Percentiles rank a stretch among this genome's conserved stretches.
Evolutionary conservation across 2,113 vertebrate species (phyloP).

Genomic region (Bufo bufo): DNA sequence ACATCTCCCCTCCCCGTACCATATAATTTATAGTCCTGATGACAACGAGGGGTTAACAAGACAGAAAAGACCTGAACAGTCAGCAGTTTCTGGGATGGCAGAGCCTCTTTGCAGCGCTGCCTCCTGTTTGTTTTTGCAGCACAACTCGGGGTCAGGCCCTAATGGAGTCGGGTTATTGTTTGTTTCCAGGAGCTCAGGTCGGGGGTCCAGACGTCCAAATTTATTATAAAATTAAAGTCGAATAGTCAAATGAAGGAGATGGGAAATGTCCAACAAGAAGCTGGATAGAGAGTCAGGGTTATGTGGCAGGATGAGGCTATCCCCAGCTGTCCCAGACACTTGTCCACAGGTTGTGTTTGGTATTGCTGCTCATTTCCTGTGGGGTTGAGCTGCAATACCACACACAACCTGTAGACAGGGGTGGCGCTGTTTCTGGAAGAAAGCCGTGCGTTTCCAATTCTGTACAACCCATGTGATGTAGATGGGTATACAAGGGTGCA

Average conservation of each 20-base stretch:
- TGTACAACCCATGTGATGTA: too few species aligned
- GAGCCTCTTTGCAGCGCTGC: background rate
- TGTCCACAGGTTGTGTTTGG: background rate
- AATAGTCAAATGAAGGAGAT: too few species aligned
- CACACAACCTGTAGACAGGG: background rate
- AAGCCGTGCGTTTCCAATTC: background rate
- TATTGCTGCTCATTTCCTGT: background rate
- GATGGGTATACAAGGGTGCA: background rate
- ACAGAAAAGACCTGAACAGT: background rate
- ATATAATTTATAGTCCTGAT: background rate
- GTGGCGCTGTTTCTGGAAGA: background rate
- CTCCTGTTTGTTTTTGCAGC: conserved; percentile 8
- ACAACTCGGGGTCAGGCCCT: background rate
- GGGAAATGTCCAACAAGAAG: too few species aligned
- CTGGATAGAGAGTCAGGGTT: too few species aligned
- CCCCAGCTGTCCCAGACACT: too few species aligned
- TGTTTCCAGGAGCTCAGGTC: background rate
- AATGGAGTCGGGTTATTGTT: background rate
- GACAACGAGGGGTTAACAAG: background rate
- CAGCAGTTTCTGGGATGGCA: background rate
- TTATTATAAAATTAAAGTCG: too few species aligned
- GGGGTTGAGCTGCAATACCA: background rate
- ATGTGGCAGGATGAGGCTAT: too few species aligned
- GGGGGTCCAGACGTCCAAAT: too few species aligned
- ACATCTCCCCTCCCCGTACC: background rate